Conservation (phyloP, 53 echinoderm and acorn worm species). For the Antedon mediterranea region DNA sequence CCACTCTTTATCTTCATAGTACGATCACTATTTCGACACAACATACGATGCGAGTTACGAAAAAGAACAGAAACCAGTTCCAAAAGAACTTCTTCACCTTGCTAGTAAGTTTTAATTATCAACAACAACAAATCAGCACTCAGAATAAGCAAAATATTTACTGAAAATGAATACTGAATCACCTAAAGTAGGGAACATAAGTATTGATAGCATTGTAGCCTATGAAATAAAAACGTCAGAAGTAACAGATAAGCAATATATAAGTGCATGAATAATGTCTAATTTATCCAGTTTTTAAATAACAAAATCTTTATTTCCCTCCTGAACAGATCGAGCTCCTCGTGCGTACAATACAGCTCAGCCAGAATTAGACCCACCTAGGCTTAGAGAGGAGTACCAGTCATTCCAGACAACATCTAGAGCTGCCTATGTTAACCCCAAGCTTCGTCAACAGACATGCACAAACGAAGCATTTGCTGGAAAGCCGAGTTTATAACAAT, state of each 20-base stretch:
- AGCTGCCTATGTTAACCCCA: conserved; percentile 75
- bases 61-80: conserved; percentile 42
- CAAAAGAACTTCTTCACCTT: conserved; percentile 53
- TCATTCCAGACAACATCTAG: conserved; percentile 94
- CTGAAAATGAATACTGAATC: too few species aligned
- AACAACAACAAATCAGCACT: too few species aligned
- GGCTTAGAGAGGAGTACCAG: conserved; percentile 53
- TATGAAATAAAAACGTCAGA: not conserved
- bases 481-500: not conserved
- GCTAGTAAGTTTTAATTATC: conserved; percentile 28
- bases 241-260: not conserved
- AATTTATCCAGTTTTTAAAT: not conserved
- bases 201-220: too few species aligned
- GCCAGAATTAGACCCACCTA: conserved; percentile 62
- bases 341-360: conserved; percentile 66
- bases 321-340: conserved; percentile 59
- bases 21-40: conserved; percentile 90
- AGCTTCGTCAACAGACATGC: conserved; percentile 1
- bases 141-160: too few species aligned
- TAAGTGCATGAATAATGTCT: not conserved
- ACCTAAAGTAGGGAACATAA: too few species aligned
- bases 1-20: conserved; percentile 46
- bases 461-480: not conserved
- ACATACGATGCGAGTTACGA: conserved; percentile 54
- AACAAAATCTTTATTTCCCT: not conserved